Base-by-base conservation (phyloP, 2,113 vertebrate species). In the Ptilonorhynchus violaceus region DNA sequence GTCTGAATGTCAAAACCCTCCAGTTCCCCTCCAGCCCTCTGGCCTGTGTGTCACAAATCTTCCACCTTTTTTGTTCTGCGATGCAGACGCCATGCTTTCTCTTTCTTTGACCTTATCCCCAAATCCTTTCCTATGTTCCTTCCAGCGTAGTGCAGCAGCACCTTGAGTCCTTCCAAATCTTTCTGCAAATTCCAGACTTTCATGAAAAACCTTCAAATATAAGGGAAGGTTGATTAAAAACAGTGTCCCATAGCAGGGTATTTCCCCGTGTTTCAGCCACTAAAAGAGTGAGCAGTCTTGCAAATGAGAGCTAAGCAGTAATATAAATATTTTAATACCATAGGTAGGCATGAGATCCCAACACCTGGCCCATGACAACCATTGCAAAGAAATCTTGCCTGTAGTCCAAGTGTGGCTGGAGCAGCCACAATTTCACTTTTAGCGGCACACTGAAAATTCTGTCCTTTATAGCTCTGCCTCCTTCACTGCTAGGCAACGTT, bases 401-500 rank as follows among this genome's bases (percentile, higher is more conserved):
- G 80, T 69, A 91, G 84, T 46, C 15, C 20, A 74, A 63, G 39
- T 9, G 56, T 81, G 86, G 72, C 70, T 83, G 72, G 16, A 77
- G 63, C 60, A 93, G 75, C 60, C 60, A 81, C 80, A 84, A 37
- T 89, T 77, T 78, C 56, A 59, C 46, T 93, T 88, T 66, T 12
- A 94, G 86, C 0, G 0, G 80, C 47, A 60, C 49, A 44, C 84
- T 67, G 80, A 70, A 94, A 91, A 81, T 44, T 60, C 69, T 80
- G 63, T 70, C 41, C 88, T 77, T 93, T 84, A 75, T 24, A 92
- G 79, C 68, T 89, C 83, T 53, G 77, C 60, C 80, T 93, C 62
- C 70, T 92, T 69, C 73, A 93, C 86, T 95, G 96, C 88, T 93
- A 94, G 86, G 93, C 93, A 94, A 95, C 83, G 18, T 96, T 94